These are phyloP conservation scores for Hypomecis punctinalis DNA, from an alignment of 2,888 invertebrate species.

Conservation along the genomic window DNA sequence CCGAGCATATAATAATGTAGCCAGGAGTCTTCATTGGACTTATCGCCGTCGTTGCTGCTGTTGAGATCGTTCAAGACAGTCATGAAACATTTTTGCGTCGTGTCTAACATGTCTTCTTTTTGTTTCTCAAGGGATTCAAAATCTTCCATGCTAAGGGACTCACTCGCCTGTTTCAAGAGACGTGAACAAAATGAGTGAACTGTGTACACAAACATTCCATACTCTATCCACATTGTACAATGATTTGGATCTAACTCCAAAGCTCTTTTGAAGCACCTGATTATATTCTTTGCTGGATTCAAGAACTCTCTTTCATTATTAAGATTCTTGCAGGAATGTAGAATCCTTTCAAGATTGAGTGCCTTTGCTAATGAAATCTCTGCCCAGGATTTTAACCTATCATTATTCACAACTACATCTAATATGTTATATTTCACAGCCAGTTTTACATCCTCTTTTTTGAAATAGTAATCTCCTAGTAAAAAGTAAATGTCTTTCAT, in stretches of 20 bases:
- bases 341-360: conserved; percentile 90
- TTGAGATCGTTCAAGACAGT: conserved; percentile 87
- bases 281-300: conserved; percentile 88
- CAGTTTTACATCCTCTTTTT: conserved; percentile 90
- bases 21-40: conserved; percentile 94
- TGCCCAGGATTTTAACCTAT: conserved; percentile 96
- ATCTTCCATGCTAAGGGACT: conserved; percentile 89
- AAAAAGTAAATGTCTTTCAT: conserved; percentile 93
- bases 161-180: conserved; percentile 92
- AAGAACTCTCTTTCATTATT: conserved; percentile 87
- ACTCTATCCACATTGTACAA: conserved; percentile 94
- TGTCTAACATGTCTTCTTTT: conserved; percentile 91
- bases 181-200: conserved; percentile 96
- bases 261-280: conserved; percentile 92
- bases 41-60: conserved; percentile 79
- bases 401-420: conserved; percentile 92
- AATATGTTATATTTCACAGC: conserved; percentile 93
- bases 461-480: conserved; percentile 97
- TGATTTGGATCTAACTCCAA: conserved; percentile 90
- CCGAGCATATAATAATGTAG: conserved; percentile 97
- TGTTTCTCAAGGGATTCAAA: conserved; percentile 90
- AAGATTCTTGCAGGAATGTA: conserved; percentile 89
- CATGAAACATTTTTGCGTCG: conserved; percentile 91
- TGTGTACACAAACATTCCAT: conserved; percentile 95
- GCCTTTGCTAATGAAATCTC: conserved; percentile 93